A percentile compares a stretch with the other conserved stretches of the same genome.
phyloP scores from a whole-genome alignment of 2,113 vertebrate genomes.

The Ctenodactylus gundi region DNA sequence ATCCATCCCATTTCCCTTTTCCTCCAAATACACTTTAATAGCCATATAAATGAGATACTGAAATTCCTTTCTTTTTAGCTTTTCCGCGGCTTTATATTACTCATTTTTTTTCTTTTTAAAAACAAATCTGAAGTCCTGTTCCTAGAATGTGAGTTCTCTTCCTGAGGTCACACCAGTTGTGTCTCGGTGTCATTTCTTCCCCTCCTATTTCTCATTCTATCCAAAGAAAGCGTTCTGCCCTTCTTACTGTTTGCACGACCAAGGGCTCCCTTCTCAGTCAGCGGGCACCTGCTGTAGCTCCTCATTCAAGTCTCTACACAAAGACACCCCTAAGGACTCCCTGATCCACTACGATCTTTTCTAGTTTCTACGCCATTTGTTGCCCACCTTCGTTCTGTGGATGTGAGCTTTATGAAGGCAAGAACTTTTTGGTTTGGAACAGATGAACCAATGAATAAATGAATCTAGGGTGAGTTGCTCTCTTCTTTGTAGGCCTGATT shows the following conservation, averaged over 20 bases:
- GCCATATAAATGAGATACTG: background rate
- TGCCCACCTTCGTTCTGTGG: too few relatives aligned
- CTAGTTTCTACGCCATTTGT: too few relatives aligned
- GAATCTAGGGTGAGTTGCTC: background rate
- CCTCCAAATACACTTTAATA: background rate
- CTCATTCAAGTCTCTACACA: background rate
- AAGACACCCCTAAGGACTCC: background rate
- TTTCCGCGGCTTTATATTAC: background rate
- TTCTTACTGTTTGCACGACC: background rate
- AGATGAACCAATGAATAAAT: background rate
- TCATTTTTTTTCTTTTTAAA: background rate
- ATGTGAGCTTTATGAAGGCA: background rate
- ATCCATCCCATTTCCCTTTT: background rate
- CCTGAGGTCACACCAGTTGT: background rate
- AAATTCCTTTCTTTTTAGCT: background rate
- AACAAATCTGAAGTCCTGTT: background rate
- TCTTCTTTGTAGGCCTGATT: background rate
- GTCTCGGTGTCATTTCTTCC: background rate
- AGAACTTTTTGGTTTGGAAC: background rate
- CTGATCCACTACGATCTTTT: background rate
- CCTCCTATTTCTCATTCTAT: background rate
- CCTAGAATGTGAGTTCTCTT: background rate
- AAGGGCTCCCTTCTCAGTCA: background rate
- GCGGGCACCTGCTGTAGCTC: background rate
- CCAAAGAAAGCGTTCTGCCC: rapidly evolving